Evolutionary conservation across 2,888 invertebrate species (phyloP), one percentile per base, ranked within the genome.

Genomic region (Cetonia aurata): DNA sequence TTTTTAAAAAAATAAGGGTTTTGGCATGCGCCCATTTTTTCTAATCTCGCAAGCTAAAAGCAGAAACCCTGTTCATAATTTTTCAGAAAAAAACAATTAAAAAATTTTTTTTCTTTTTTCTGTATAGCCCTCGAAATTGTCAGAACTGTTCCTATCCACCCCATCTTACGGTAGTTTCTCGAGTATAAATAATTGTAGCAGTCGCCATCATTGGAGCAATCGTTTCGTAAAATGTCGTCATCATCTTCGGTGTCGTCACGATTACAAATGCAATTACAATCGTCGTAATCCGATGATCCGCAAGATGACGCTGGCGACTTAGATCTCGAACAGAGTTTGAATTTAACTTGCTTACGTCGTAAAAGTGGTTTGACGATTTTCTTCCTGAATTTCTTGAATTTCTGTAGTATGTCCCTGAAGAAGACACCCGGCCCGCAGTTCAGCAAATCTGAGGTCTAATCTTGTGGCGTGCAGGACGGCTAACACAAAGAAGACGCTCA

Each of bases 401-500:
- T 53, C 19, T 41, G 25, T 4, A 65, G 12, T n/a, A 74, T 67
- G 52, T 74, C 74, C 13, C 73, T 73, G 37, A 71, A 6, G 57
- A 73, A 73, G 13, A 70, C 69, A 12, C 70, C 67, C 17, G 56
- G 4, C 3, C 73, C 73, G 59, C 72, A 72, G 13, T 57, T 72
- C 13, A 48, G 55, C 57, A 15, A 78, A 55, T 71, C 77, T 73
- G 46, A 79, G 74, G 65, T 79, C 78, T 17, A 79, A 65, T 69
- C 79, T 71, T 0, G 76, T 78, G 1, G 76, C 73, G 52, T 79
- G 79, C 6, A 79, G 42, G 15, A 76, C 74, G 12, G 68, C 69
- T 6, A 76, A 62, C 6, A 78, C 62, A 52, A 79, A 78, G 72
- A 82, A 81, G 9, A 76, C 31, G 55, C 82, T 81, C 12, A 83